Evolutionary conservation across 1,140 invertebrate species (phyloP), one percentile per base, ranked within the genome.

Genomic region (Drosophila carrolli): DNA sequence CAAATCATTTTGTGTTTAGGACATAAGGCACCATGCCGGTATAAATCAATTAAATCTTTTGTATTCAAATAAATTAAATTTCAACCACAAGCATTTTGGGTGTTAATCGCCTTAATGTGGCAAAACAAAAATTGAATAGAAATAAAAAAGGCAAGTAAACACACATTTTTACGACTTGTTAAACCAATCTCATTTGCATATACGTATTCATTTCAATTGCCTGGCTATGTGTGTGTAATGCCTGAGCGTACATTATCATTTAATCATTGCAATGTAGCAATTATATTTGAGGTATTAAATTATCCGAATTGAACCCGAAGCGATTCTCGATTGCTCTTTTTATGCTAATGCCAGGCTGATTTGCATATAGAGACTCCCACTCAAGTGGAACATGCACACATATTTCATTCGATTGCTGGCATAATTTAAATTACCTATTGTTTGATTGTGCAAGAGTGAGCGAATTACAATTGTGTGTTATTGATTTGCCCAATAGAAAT

Each of bases 281-380:
- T 86, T 85, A 78, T 83, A 78, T 75, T 83, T 59, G 62, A 75
- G 65, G 75, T 80, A 81, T 78, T 86, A 75, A 81, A 85, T 78
- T 81, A 81, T 75, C 40, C 38, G 41, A 56, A 55, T 58, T 41
- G 56, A 55, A 23, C 29, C 48, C 50, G 41, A 47, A 61, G 57
- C 62, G 59, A 23, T 29, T 43, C 60, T 67, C 54, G 47, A 63
- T 73, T 53, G 75, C 43, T 41, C 53, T 68, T 60, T 71, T 82
- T 72, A 86, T 88, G 82, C 75, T 75, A 88, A 86, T 88, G 48
- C 44, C 37, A 47, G 35, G n/a, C 53, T 50, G 16, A 86, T 81
- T 86, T 86, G 68, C 74, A 81, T 73, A 74, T 32, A 53, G 37
- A 41, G 40, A 13, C 55, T 41, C 56, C 43, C 53, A 44, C 54